Conservation (phyloP, 2,888 invertebrate genomes). For the Melitaea athalia region DNA sequence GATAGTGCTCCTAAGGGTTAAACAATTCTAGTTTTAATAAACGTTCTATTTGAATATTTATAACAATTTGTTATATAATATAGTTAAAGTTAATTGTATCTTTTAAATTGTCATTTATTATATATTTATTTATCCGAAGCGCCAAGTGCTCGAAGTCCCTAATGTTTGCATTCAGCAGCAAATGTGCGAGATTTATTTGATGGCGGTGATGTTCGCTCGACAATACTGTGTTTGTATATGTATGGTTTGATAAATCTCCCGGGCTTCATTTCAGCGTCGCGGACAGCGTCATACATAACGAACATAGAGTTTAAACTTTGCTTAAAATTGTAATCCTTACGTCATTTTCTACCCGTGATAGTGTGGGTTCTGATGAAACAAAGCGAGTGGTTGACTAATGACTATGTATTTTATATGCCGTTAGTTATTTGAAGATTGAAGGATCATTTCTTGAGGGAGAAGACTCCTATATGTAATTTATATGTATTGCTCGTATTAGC, state of each 20-base stretch:
- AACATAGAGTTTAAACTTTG: neutral
- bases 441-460: too few species aligned
- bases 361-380: too few species aligned
- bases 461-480: too few species aligned
- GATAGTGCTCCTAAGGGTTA: neutral
- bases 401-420: too few species aligned
- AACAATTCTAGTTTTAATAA: neutral
- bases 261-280: slow-evolving; percentile 19
- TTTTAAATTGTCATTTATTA: too few species aligned
- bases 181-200: slow-evolving; percentile 12
- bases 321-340: neutral
- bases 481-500: too few species aligned
- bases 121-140: neutral
- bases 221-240: slow-evolving; percentile 18
- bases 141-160: neutral
- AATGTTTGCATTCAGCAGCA: neutral
- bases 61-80: too few species aligned
- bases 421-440: too few species aligned
- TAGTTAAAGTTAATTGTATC: too few species aligned
- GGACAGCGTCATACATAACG: slow-evolving; percentile 12
- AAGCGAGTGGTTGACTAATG: too few species aligned
- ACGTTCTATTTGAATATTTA: too few species aligned
- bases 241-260: slow-evolving; percentile 23
- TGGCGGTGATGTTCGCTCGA: slow-evolving; percentile 9
- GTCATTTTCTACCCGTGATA: too few species aligned